Base-by-base conservation (phyloP, 2,888 invertebrate genomes). In the Malthinus flaveolus region DNA sequence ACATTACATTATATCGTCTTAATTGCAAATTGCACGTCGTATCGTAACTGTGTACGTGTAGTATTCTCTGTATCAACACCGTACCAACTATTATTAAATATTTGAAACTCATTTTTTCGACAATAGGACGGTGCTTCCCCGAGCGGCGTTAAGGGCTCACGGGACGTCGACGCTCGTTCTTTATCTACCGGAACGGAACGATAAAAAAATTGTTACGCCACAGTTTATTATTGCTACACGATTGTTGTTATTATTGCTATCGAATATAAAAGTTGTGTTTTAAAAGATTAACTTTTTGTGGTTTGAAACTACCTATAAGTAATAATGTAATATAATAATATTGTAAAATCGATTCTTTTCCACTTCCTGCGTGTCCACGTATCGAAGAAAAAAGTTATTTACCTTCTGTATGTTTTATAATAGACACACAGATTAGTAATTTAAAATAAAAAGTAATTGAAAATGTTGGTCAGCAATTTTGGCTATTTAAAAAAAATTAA, bases 1-100 rank as follows among this genome's bases (percentile, higher is more conserved):
- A 46, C 49, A 35, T 53, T 53, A 57, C 42, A 48, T 57, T 57
- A 51, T 57, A 57, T 48, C 57, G 57, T 52, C 57, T 57, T 57
- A 57, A 57, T 57, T 57, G 47, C 52, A 57, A 57, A 57, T 57
- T 47, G 51, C 50, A 56, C 36, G 11, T 42, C 39, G 39, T 10
- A 9, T 42, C 39, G 39, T 42, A 42, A 42, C 13, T 42, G 39
- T 42, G 5, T 42, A 15, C 15, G 5, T 5, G 23, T 23, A 23
- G 3, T 23, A 23, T 23, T 23, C 23, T 23, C 23, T 23, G 5
- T 23, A 23, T 23, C 23, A 23, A 23, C 23, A 23, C 23, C 5
- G 5, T 23, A 23, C 23, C 5, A 23, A 23, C 23, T 23, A 23
- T 23, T 23, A 23, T 23, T 23, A 23, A 23, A 23, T 23, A 23